Base-by-base conservation (phyloP, 2,888 invertebrate species). In the Tetanocera ferruginea region DNA sequence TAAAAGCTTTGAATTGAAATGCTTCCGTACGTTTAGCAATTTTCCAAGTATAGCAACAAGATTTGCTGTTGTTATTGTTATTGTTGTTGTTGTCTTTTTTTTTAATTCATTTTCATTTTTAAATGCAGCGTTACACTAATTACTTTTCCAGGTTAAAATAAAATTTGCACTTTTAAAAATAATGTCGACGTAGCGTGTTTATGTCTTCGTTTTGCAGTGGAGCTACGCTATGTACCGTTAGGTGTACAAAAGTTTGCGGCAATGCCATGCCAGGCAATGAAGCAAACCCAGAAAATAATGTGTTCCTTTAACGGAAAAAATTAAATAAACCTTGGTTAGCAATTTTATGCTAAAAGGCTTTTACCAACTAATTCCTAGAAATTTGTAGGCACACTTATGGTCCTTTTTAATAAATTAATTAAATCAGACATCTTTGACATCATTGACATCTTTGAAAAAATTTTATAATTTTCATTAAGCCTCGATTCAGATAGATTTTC, bases 121-220 rank as follows among this genome's bases (percentile, higher is more conserved):
- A 80, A 80, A 81, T 83, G 83, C 82, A 82, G 82, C 84, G 82
- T 82, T 82, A 83, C 83, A 84, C 86, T 86, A 87, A 87, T 86
- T 87, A 83, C 83, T 86, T 86, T 76, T 86, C 84, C 84, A 86
- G 86, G 86, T 88, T 87, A 88, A 88, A 87, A 87, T 84, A 82
- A 87, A 88, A 88, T 87, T 87, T 87, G 86, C 88, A 86, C 88
- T 88, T 85, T 83, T 88, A 86, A 86, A 87, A 87, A 86, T 87
- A 88, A 87, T 87, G 86, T 86, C 86, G 84, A 85, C 84, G 81
- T 87, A 83, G 87, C 87, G 87, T 87, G 88, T 88, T 88, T 86
- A 88, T 88, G 85, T 86, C 87, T 87, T 86, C 87, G 87, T 87
- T 87, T 86, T 86, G 85, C 37, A 34, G 11, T 43, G 8, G 77